Base-by-base conservation (phyloP, 2,888 invertebrate genomes). In the Zelleria hepariella region DNA sequence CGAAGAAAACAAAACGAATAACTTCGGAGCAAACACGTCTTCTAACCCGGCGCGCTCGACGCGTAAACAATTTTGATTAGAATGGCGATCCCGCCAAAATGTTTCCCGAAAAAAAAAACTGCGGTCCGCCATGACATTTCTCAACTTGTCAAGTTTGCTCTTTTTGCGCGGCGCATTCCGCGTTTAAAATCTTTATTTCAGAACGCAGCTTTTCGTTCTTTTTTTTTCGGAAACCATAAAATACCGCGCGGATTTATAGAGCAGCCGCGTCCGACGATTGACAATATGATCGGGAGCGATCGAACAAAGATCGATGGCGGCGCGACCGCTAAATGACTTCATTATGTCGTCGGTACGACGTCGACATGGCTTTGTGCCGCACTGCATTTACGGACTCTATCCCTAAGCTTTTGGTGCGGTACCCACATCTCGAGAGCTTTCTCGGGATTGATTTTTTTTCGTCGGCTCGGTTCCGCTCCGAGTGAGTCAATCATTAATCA, bases 41-140 rank as follows among this genome's bases (percentile, higher is more conserved):
- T 26, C 58, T 59, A 73, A 71, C 58, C 59, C 47, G 55, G 54
- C 66, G 59, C 68, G 71, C 63, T 58, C 67, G 72, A 75, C 77
- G 82, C 86, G 88, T 87, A 87, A 87, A 88, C 86, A 84, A 88
- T 88, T 87, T 88, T 87, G 87, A 88, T 88, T 86, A 86, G 87
- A 86, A 86, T 84, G 81, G 82, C 82, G 80, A 80, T 79, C 80
- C 77, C 78, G 77, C 78, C 76, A 80, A 85, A 74, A 84, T 77
- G 72, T 76, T 74, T 42, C 15, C 75, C 67, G 71, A 70, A 72
- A 76, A 78, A 79, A 63, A 77, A 77, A 74, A 76, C 78, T 71
- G 64, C 27, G 53, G 58, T 60, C 60, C 58, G 57, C 60, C 59
- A 53, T 78, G 79, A 80, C 81, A 82, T 88, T 83, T 85, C 78